Percentiles rank a stretch among this genome's conserved stretches.
Conservation (phyloP, 2,888 invertebrate genomes). For the Drosophila siamana region DNA sequence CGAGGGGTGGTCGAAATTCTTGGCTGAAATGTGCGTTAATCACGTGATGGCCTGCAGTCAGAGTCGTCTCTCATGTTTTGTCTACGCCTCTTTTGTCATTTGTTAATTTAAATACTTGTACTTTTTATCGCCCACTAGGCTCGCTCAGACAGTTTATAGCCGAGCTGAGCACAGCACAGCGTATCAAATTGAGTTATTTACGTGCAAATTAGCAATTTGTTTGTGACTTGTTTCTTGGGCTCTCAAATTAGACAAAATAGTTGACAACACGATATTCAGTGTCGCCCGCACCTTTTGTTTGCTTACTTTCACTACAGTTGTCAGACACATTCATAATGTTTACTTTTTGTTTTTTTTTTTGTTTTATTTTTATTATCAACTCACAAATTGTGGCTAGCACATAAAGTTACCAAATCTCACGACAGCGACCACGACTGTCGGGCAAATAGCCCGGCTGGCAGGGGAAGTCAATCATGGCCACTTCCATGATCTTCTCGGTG, state of each 20-base stretch:
- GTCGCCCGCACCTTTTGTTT: no score
- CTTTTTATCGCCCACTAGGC: conserved; percentile 51
- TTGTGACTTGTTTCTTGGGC: conserved; percentile 43
- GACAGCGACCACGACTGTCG: conserved; percentile 82
- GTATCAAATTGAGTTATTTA: conserved; percentile 51
- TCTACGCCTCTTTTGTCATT: conserved; percentile 61
- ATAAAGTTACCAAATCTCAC: conserved; percentile 79
- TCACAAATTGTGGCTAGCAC: conserved; percentile 3
- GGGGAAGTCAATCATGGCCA: conserved; percentile 84
- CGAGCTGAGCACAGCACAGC: conserved; percentile 22
- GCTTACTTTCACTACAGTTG: no score
- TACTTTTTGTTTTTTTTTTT: conserved; percentile 11
- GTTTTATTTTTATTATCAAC: conserved; percentile 31
- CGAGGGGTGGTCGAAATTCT: conserved; percentile 13
- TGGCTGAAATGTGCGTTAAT: conserved; percentile 66
- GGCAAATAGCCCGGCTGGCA: conserved; percentile 83
- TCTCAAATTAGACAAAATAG: not conserved
- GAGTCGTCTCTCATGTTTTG: conserved; percentile 22
- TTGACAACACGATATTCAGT: not conserved
- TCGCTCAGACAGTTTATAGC: conserved; percentile 20
- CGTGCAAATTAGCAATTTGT: conserved; percentile 69
- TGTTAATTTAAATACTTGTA: conserved; percentile 67
- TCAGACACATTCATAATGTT: conserved; percentile 3
- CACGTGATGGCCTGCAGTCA: conserved; percentile 65
- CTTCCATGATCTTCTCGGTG: conserved; percentile 64